Conservation (phyloP, 2,113 vertebrate species). For the Carettochelys insculpta region DNA sequence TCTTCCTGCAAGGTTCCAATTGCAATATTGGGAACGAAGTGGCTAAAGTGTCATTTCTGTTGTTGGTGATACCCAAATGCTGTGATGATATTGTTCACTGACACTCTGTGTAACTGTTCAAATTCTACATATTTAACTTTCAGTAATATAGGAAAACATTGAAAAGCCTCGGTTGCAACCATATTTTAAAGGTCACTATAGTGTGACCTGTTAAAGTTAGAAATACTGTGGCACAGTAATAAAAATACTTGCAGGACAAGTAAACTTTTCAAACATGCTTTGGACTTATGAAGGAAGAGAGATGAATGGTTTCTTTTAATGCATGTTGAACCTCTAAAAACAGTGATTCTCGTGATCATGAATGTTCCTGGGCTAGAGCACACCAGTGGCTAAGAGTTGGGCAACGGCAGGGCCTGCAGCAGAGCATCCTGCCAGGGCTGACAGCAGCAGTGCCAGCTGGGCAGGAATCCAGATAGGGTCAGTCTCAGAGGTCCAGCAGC, state of each 20-base stretch:
- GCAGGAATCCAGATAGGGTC: too few species aligned
- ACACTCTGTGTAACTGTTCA: neutral
- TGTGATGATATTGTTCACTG: neutral
- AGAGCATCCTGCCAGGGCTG: too few species aligned
- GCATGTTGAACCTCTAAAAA: too few species aligned
- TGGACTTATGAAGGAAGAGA: neutral
- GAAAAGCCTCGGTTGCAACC: neutral
- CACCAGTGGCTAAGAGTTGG: too few species aligned
- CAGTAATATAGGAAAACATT: neutral
- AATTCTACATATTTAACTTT: neutral
- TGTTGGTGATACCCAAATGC: neutral
- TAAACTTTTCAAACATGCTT: neutral
- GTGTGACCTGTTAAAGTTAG: neutral
- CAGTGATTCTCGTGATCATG: too few species aligned
- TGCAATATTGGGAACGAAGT: neutral
- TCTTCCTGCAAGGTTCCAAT: neutral
- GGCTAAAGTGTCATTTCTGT: neutral
- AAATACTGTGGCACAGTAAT: neutral
- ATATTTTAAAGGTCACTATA: neutral
- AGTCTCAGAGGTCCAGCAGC: too few species aligned
- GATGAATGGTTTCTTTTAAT: neutral
- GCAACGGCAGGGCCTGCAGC: too few species aligned
- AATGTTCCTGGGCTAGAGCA: too few species aligned
- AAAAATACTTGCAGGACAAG: neutral
- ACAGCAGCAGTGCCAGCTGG: too few species aligned